Conservation (phyloP, 2,888 invertebrate genomes). For the Seira ritae region DNA sequence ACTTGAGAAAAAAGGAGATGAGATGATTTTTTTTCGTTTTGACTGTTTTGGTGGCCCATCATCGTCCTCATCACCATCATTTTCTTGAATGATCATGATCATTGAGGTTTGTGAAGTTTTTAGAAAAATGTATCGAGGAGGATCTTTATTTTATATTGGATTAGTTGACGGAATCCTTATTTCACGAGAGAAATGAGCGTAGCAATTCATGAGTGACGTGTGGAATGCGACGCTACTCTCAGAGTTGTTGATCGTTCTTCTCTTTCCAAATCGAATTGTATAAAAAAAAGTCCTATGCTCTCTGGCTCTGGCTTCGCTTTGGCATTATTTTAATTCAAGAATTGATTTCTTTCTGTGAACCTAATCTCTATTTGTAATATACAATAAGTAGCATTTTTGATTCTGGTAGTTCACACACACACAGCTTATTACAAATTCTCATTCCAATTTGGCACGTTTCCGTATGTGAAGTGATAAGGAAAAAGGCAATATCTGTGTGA, state of each 20-base stretch:
- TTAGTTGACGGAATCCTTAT: conserved; percentile 63
- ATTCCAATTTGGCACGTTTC: conserved; percentile 66
- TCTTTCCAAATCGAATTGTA: conserved; percentile 25
- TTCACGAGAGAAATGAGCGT: conserved; percentile 67
- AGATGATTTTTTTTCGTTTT: conserved; percentile 25
- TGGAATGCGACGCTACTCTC: conserved; percentile 60
- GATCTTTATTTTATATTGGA: conserved; percentile 53
- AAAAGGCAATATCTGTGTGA: conserved; percentile 7
- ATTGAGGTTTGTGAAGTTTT: conserved; percentile 47
- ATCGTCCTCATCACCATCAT: conserved; percentile 49
- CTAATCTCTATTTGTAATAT: conserved; percentile 10
- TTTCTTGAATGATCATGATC: conserved; percentile 55
- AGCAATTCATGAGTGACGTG: conserved; percentile 68
- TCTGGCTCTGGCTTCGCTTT: not conserved
- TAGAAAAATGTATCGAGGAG: conserved; percentile 11
- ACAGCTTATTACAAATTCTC: conserved; percentile 63
- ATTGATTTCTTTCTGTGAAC: conserved; percentile 35
- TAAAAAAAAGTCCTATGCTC: conserved; percentile 60
- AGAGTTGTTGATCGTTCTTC: conserved; percentile 59
- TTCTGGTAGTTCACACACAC: conserved; percentile 49
- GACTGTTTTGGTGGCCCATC: conserved; percentile 55
- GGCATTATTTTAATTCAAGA: conserved; percentile 15
- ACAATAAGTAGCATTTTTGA: conserved; percentile 14
- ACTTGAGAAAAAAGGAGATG: not conserved
- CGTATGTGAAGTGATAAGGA: conserved; percentile 44